Base-by-base conservation (phyloP, 1,140 invertebrate species). In the Pteromalus puparum region DNA sequence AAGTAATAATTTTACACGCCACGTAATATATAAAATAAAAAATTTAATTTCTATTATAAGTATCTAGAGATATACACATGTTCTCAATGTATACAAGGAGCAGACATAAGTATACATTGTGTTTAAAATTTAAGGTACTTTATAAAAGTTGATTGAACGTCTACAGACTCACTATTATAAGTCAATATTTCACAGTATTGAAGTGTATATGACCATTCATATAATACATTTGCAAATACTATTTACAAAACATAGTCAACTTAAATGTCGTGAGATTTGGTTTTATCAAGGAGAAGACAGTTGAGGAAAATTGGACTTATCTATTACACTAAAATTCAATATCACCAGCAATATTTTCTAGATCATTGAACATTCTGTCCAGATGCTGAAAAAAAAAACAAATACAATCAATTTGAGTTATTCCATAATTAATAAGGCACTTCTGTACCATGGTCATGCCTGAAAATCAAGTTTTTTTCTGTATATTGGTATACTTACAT, bases 291-390 rank as follows among this genome's bases (percentile, higher is more conserved):
- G 46, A 70, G 34, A 34, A 83, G 61, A 53, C 65, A 10, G 65
- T 84, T 42, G 67, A 15, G 73, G 12, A n/a, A 38, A 48, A 78
- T 72, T 70, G 26, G 13, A 38, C 15, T 72, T 79, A 65, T 30
- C 75, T 65, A 82, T 18, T 77, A n/a, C 53, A 77, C 74, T 81
- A 81, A 18, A 82, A 70, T 78, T 70, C 86, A 15, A 93, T 92
- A 70, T 92, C 90, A 81, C 88, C 88, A 34, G 90, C 90, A 70
- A 89, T 91, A 61, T 92, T 90, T 53, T 92, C 91, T 38, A 93
- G 84, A 78, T 92, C 89, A 75, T 84, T 91, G 68, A 93, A 93
- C 90, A 93, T 92, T 81, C 90, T 88, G 81, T 93, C 91, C 34
- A 93, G 88, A 70, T 91, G 89, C 92, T 93, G 84, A 79, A 91